Conservation (phyloP, 2,797 vertebrate genomes). For the Vultur gryphus region DNA sequence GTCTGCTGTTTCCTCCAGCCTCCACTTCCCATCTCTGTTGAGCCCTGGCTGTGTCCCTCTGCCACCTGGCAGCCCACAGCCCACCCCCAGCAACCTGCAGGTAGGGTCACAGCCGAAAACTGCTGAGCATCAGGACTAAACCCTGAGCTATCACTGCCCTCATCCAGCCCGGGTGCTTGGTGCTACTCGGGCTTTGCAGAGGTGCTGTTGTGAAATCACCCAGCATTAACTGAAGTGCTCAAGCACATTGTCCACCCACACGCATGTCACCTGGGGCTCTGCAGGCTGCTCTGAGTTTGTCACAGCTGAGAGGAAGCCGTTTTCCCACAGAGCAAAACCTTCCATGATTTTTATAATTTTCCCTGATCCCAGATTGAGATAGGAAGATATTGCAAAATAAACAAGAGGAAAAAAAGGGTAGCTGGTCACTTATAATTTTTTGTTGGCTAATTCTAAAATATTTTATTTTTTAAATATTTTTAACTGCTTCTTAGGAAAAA, state of each 20-base stretch:
- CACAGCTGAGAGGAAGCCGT: neutral
- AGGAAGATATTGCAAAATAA: neutral
- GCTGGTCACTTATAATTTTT: neutral
- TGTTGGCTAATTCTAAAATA: neutral
- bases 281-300: neutral
- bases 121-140: neutral
- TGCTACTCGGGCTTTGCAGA: neutral
- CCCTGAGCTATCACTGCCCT: neutral
- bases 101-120: neutral
- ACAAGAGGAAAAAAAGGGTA: neutral
- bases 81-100: neutral
- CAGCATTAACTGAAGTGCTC: neutral
- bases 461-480: neutral
- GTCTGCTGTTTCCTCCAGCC: neutral
- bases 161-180: neutral
- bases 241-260: fast-evolving
- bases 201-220: neutral
- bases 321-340: neutral
- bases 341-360: neutral
- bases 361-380: neutral
- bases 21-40: neutral
- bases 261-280: neutral
- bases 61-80: neutral
- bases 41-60: neutral
- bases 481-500: neutral